phyloP scores from a whole-genome alignment of 2,888 invertebrate genomes.

The Nemurella pictetii region DNA sequence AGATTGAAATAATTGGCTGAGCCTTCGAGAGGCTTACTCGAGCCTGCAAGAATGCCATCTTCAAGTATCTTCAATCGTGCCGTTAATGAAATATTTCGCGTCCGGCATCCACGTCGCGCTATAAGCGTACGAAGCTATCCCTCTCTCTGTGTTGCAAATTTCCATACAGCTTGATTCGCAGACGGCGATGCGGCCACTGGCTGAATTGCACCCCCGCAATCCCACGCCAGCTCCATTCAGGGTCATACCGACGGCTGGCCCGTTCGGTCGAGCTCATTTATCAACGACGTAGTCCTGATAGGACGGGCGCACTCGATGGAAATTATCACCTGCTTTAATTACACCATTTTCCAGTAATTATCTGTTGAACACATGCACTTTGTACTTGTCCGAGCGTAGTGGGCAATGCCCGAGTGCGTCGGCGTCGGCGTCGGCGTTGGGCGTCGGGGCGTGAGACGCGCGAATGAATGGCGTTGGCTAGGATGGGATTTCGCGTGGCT shows the following conservation, averaged over 20 bases:
- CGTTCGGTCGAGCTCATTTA: background rate
- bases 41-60: background rate
- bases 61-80: background rate
- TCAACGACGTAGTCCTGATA: background rate
- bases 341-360: constrained; percentile 3
- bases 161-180: too few species aligned
- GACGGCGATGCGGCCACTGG: background rate
- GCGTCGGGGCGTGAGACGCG: background rate
- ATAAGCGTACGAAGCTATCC: too few species aligned
- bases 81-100: background rate
- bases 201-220: background rate
- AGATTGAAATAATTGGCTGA: constrained; percentile 14
- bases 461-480: background rate
- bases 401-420: background rate
- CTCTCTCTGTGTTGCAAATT: too few species aligned
- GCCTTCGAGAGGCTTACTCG: background rate
- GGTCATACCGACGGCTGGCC: background rate
- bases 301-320: background rate
- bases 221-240: background rate
- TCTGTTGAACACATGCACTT: background rate
- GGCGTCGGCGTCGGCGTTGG: background rate
- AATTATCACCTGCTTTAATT: constrained; percentile 14
- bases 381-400: background rate
- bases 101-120: background rate
- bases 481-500: background rate